phyloP scores from a whole-genome alignment of 2,113 vertebrate genomes.

The Riparia riparia region DNA sequence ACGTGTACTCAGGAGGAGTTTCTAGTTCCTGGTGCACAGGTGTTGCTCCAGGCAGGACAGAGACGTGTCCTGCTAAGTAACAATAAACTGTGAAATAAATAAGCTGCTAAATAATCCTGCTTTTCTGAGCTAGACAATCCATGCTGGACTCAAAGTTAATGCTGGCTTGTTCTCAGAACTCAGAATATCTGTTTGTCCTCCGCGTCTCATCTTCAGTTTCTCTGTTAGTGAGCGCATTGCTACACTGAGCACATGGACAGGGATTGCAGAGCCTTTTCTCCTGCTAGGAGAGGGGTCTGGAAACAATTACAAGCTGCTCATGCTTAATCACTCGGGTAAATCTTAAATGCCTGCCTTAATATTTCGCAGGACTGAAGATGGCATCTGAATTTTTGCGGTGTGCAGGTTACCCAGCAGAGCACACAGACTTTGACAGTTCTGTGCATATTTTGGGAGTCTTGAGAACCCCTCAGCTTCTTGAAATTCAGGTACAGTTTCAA shows the following conservation, averaged over 20 bases:
- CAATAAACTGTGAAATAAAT: too few relatives aligned
- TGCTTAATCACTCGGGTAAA: constrained; percentile 43
- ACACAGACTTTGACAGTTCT: neutral
- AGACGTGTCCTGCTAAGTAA: neutral
- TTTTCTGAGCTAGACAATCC: neutral
- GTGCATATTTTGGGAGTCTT: neutral
- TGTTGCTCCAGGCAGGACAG: neutral
- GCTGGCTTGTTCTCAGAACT: neutral
- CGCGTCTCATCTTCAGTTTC: neutral
- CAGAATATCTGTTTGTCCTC: neutral
- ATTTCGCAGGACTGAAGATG: constrained; percentile 57
- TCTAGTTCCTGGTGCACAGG: constrained; percentile 15
- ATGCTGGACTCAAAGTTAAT: neutral
- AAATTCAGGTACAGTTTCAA: constrained; percentile 6
- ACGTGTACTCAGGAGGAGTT: neutral
- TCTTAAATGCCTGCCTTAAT: constrained; percentile 62
- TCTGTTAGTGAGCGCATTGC: neutral
- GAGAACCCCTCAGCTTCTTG: neutral
- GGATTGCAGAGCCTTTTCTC: constrained; percentile 13
- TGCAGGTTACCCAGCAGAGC: constrained; percentile 13
- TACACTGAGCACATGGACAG: neutral
- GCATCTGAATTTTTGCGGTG: constrained; percentile 45
- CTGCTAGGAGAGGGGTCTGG: constrained; percentile 52
- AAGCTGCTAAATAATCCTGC: neutral
- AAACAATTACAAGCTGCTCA: constrained; percentile 65